Evolutionary conservation across 1,140 invertebrate genomes (phyloP).

Genomic region (Anoplophora glabripennis): DNA sequence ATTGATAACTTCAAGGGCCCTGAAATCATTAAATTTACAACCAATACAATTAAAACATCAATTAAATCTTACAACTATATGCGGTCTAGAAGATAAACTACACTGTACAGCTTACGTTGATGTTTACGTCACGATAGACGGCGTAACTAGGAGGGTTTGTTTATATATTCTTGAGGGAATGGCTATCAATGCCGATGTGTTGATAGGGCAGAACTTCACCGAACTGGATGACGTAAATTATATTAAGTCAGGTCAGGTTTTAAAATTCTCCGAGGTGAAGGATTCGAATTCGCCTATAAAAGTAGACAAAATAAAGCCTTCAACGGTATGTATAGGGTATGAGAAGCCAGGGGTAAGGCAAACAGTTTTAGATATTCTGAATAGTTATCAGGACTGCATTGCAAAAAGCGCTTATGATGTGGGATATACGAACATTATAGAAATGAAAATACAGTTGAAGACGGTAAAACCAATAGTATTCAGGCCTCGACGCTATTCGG

Average conservation of each 20-base stretch:
- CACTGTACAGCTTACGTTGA: background rate
- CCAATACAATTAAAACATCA: background rate
- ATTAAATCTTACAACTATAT: background rate
- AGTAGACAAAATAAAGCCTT: too few species aligned
- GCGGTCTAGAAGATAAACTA: background rate
- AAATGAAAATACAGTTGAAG: background rate
- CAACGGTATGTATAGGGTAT: too few species aligned
- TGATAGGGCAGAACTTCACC: constrained; percentile 3
- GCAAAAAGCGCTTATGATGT: background rate
- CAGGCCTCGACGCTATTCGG: background rate
- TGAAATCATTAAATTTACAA: background rate
- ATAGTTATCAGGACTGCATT: too few species aligned
- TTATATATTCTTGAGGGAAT: background rate
- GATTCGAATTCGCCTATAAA: background rate
- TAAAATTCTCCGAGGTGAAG: constrained; percentile 1
- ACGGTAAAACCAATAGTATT: background rate
- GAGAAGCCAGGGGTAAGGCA: too few species aligned
- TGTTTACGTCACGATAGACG: background rate
- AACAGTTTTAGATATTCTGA: too few species aligned
- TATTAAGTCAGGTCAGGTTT: background rate
- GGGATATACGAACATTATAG: background rate
- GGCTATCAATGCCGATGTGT: background rate
- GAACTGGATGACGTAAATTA: too few species aligned
- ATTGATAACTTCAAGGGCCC: constrained; percentile 1
- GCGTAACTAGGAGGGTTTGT: background rate